Conservation (phyloP, 23 tunicate species). For the Halocynthia aurantium region DNA sequence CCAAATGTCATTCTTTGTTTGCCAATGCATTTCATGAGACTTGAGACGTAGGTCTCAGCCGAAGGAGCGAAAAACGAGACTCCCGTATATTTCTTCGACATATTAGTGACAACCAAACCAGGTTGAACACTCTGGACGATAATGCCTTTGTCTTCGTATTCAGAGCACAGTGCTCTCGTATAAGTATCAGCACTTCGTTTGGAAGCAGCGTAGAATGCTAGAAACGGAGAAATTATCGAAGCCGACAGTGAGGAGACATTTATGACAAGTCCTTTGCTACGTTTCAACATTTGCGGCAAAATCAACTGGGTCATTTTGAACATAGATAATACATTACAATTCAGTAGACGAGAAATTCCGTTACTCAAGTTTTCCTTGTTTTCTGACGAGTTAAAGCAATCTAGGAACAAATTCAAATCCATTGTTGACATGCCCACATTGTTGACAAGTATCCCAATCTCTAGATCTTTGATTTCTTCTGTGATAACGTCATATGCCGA, state of each 20-base stretch:
- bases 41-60: conserved; percentile 30
- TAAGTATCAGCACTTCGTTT: conserved; percentile 62
- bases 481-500: conserved; percentile 29
- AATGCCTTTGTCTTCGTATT: conserved; percentile 55
- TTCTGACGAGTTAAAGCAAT: conserved; percentile 1
- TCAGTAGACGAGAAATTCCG: conserved; percentile 24
- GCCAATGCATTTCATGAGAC: conserved; percentile 47
- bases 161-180: conserved; percentile 35
- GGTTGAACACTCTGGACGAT: conserved; percentile 70
- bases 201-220: conserved; percentile 67
- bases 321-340: conserved; percentile 49
- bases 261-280: conserved; percentile 51
- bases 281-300: conserved; percentile 48
- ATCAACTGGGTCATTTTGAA: conserved; percentile 52
- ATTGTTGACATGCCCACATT: conserved; percentile 33
- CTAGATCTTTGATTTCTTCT: conserved; percentile 10
- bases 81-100: conserved; percentile 35
- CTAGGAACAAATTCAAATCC: conserved; percentile 35
- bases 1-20: conserved; percentile 38
- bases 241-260: conserved; percentile 74
- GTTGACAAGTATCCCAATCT: conserved; percentile 15
- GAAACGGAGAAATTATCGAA: conserved; percentile 35
- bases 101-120: conserved; percentile 55
- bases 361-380: neutral
- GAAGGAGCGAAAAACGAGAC: conserved; percentile 33